phyloP scores from a whole-genome alignment of 1,140 invertebrate genomes.

The Steinernema feltiae region DNA sequence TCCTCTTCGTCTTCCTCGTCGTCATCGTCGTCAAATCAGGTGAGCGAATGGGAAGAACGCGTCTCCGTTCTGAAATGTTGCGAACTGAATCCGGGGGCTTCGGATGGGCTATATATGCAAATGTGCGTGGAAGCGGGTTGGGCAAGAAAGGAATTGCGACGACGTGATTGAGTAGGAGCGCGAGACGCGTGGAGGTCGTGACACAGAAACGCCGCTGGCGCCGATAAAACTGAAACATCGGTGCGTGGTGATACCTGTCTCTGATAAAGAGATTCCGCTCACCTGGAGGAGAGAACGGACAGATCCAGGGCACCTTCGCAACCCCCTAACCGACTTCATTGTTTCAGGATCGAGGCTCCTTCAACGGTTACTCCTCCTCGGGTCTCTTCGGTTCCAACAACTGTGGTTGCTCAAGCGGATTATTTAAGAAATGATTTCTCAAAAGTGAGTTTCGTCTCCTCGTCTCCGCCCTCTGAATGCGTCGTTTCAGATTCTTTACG shows the following conservation, averaged over 20 bases:
- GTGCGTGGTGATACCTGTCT: constrained; percentile 9
- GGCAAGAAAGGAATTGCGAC: background rate
- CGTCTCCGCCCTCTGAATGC: background rate
- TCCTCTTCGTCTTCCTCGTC: no score
- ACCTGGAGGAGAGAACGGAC: background rate
- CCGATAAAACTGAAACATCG: constrained; percentile 13
- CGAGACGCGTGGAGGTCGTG: constrained; percentile 7
- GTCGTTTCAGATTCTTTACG: background rate
- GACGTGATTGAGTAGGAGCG: background rate
- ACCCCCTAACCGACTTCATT: background rate
- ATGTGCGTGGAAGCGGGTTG: background rate
- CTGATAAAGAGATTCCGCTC: background rate
- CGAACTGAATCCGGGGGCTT: background rate
- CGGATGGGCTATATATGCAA: background rate
- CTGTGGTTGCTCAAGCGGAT: constrained; percentile 1
- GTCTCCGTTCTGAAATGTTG: background rate
- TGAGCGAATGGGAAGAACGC: background rate
- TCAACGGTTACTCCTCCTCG: constrained; percentile 5
- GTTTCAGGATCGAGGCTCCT: constrained; percentile 11
- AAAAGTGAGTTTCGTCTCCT: background rate
- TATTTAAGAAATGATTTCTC: background rate
- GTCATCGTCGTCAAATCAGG: background rate
- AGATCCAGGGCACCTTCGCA: background rate
- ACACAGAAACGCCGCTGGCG: constrained; percentile 19
- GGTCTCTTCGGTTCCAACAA: constrained; percentile 13